Percentiles rank a stretch among this genome's conserved stretches.
phyloP scores from a whole-genome alignment of 2,888 invertebrate genomes.

The Linyphia triangularis region DNA sequence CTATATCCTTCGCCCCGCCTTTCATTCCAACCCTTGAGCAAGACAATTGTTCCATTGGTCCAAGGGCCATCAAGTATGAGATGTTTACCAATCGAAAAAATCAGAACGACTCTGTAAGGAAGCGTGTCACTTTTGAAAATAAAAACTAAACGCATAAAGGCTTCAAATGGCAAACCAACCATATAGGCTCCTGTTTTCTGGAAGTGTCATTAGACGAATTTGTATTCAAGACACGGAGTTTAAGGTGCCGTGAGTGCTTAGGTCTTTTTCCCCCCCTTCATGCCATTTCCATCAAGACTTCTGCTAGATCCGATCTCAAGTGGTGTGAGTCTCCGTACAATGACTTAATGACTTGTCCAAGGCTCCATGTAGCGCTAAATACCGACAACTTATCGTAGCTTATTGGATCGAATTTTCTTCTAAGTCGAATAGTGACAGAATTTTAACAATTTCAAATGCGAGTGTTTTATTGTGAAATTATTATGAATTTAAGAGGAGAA shows the following conservation, averaged over 20 bases:
- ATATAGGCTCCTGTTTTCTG: slow-evolving; percentile 41
- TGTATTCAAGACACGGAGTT: slow-evolving; percentile 30
- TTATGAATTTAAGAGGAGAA: no score
- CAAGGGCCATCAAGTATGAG: slow-evolving; percentile 35
- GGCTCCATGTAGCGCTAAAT: no score
- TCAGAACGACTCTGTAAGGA: slow-evolving; percentile 6
- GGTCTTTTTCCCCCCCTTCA: slow-evolving; percentile 8
- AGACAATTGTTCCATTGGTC: slow-evolving; percentile 26
- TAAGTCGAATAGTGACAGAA: no score
- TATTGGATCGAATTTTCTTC: no score
- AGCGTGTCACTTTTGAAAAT: slow-evolving; percentile 11
- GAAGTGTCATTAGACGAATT: slow-evolving; percentile 39
- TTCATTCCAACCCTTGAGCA: not conserved
- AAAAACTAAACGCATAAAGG: slow-evolving; percentile 23
- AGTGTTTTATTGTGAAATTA: no score
- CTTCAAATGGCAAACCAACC: slow-evolving; percentile 41
- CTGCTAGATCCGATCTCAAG: not conserved
- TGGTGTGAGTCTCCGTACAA: not conserved
- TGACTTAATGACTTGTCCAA: no score
- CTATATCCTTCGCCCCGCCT: slow-evolving; percentile 11
- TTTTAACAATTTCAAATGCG: no score
- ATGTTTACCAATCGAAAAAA: slow-evolving; percentile 51
- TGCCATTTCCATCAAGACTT: slow-evolving; percentile 14
- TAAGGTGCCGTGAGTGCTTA: slow-evolving; percentile 33
- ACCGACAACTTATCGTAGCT: no score